A percentile compares a stretch with the other conserved stretches of the same genome.
These are phyloP conservation scores for Charina bottae DNA, from an alignment of 2,113 vertebrate genomes.

Conservation along the genomic window DNA sequence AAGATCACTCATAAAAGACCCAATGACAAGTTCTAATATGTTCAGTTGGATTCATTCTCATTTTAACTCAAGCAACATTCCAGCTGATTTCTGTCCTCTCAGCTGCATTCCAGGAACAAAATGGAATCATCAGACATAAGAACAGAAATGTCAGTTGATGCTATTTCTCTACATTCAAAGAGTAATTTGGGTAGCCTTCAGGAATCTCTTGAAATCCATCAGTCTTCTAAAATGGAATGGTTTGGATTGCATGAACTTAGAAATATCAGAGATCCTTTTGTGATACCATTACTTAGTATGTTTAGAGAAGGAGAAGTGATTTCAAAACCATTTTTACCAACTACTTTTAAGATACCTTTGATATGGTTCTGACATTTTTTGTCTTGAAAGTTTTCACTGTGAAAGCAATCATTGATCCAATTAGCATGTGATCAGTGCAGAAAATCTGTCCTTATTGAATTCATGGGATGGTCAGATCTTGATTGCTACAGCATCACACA, in stretches of 20 bases:
- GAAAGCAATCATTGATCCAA: not conserved
- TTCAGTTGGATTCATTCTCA: not conserved
- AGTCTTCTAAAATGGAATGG: too few relatives aligned
- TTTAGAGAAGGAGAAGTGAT: not conserved
- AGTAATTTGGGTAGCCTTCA: not conserved
- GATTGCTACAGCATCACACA: not conserved
- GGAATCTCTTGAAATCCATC: not conserved
- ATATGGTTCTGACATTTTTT: not conserved
- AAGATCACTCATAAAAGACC: not conserved
- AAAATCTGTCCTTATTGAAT: not conserved
- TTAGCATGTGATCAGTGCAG: not conserved
- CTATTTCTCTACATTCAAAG: not conserved
- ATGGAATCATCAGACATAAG: not conserved
- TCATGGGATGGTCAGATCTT: not conserved
- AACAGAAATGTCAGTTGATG: not conserved
- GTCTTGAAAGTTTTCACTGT: not conserved
- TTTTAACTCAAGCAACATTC: not conserved
- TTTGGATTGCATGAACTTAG: not conserved
- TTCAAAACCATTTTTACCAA: not conserved
- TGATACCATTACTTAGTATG: slow-evolving; percentile 35
- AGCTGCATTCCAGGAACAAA: not conserved
- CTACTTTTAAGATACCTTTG: not conserved
- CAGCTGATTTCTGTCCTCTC: not conserved
- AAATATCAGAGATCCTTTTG: slow-evolving; percentile 58
- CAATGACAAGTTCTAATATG: not conserved